Conservation (phyloP, 2,113 vertebrate genomes). For the Nipponia nippon region DNA sequence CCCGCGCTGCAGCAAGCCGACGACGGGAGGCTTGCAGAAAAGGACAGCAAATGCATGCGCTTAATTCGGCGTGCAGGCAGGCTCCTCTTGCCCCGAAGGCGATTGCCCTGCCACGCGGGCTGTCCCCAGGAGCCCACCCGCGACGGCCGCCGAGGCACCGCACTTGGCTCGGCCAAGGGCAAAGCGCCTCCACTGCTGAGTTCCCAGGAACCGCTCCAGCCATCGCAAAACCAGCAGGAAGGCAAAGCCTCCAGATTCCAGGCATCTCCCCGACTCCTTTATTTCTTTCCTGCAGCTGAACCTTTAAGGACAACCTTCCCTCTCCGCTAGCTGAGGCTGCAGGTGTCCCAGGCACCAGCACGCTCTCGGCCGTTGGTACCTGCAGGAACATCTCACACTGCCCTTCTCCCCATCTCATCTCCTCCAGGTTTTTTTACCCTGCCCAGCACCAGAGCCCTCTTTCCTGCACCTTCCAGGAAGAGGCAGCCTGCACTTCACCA, state of each 20-base stretch:
- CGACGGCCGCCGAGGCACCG: accelerated
- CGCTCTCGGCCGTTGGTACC: neutral
- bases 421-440: neutral
- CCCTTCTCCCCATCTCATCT: neutral
- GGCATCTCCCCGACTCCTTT: neutral
- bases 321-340: too few relatives aligned
- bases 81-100: neutral
- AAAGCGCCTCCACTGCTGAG: too few relatives aligned
- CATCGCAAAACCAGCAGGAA: neutral
- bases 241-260: neutral
- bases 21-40: neutral
- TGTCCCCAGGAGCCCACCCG: neutral
- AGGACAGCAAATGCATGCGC: neutral
- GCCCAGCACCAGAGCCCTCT: neutral
- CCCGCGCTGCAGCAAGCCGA: neutral
- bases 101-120: neutral
- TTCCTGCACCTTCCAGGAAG: neutral
- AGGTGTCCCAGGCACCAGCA: neutral
- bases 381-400: neutral
- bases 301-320: neutral
- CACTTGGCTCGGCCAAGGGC: neutral
- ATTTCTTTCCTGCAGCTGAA: neutral
- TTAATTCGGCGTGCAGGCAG: neutral
- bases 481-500: neutral
- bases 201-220: neutral